phyloP scores from a whole-genome alignment of 1,140 invertebrate genomes.

The Calliopsis andreniformis region DNA sequence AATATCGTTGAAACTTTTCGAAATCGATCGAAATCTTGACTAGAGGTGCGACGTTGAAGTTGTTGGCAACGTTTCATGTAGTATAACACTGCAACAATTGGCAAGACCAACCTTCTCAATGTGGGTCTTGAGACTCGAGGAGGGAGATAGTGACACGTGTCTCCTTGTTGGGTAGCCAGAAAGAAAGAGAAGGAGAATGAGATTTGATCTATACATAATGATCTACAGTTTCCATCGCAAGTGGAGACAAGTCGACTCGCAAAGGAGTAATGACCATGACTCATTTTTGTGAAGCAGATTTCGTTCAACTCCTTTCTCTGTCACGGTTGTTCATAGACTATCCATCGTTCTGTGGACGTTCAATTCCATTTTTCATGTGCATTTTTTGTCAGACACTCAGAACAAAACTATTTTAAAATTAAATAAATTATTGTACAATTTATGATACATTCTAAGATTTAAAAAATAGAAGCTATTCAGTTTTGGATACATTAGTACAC shows the following conservation, averaged over 20 bases:
- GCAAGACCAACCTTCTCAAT: slow-evolving; percentile 24
- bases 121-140: slow-evolving; percentile 35
- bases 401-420: too few relatives aligned
- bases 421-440: too few relatives aligned
- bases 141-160: slow-evolving; percentile 39
- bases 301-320: slow-evolving; percentile 49
- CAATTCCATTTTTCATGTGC: too few relatives aligned
- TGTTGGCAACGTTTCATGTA: slow-evolving; percentile 15
- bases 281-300: slow-evolving; percentile 59
- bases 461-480: too few relatives aligned
- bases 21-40: neutral
- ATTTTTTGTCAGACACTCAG: too few relatives aligned
- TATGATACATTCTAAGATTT: too few relatives aligned
- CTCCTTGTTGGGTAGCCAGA: slow-evolving; percentile 9
- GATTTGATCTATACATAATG: slow-evolving; percentile 31
- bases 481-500: too few relatives aligned
- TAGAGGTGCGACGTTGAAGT: neutral
- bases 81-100: slow-evolving; percentile 25
- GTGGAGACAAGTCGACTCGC: slow-evolving; percentile 57
- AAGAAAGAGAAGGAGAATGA: slow-evolving; percentile 9
- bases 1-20: neutral
- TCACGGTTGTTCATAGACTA: neutral
- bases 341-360: too few relatives aligned
- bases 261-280: slow-evolving; percentile 62
- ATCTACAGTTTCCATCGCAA: slow-evolving; percentile 46